phyloP scores from a whole-genome alignment of 1,140 invertebrate genomes.

The Dreissena polymorpha region DNA sequence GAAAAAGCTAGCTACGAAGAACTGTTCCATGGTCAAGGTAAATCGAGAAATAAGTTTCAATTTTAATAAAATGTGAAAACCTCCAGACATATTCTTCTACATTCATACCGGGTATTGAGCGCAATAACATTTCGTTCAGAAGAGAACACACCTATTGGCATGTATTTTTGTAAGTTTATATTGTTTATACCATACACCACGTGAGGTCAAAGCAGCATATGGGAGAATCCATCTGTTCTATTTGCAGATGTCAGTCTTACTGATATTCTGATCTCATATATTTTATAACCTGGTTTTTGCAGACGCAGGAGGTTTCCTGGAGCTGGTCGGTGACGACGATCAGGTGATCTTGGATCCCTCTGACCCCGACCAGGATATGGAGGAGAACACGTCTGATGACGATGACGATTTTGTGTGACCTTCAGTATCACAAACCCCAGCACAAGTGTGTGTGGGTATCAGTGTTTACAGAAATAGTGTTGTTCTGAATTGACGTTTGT shows the following conservation, averaged over 20 bases:
- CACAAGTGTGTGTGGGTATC: neutral
- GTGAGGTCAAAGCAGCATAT: neutral
- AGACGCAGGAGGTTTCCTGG: conserved; percentile 24
- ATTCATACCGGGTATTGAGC: neutral
- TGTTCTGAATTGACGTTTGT: too few relatives aligned
- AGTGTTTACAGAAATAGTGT: too few relatives aligned
- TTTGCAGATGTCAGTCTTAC: too few relatives aligned
- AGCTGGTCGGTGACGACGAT: conserved; percentile 44
- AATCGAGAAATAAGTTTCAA: neutral
- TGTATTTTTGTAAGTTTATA: neutral
- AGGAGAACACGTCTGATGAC: conserved; percentile 33
- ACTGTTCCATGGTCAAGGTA: conserved; percentile 22
- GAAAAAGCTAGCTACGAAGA: conserved; percentile 16
- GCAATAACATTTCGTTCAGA: neutral
- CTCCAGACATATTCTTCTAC: neutral
- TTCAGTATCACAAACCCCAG: neutral
- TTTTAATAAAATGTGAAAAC: neutral
- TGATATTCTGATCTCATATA: too few relatives aligned
- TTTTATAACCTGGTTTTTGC: neutral
- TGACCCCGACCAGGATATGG: conserved; percentile 37
- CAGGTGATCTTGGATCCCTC: neutral
- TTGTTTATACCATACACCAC: neutral
- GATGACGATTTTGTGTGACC: conserved; percentile 47
- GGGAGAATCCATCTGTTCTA: neutral
- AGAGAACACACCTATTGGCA: neutral